phyloP scores from a whole-genome alignment of 2,113 vertebrate genomes.

The Stigmatopora nigra region DNA sequence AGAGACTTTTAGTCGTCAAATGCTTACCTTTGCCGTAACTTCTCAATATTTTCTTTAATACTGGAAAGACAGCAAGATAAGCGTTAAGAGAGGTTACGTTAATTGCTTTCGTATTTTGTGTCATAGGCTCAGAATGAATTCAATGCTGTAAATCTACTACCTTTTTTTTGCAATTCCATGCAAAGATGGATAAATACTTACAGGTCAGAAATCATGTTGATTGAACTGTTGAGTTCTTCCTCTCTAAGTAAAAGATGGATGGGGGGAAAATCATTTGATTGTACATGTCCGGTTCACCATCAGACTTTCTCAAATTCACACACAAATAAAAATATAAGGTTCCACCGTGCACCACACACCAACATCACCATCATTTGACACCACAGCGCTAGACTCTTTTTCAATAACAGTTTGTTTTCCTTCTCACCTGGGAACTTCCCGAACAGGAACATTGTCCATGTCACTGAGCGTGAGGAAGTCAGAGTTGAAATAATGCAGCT shows the following conservation, averaged over 20 bases:
- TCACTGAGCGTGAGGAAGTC: conserved; percentile 72
- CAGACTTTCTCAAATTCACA: too few species aligned
- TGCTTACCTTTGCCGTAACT: conserved; percentile 65
- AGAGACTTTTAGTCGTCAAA: neutral
- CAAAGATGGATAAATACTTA: conserved; percentile 46
- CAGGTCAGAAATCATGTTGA: conserved; percentile 60
- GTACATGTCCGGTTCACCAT: neutral
- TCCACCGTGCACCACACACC: too few species aligned
- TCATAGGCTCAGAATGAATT: too few species aligned
- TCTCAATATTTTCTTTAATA: conserved; percentile 69
- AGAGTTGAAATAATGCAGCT: conserved; percentile 71
- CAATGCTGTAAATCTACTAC: too few species aligned
- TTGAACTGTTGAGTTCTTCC: conserved; percentile 57
- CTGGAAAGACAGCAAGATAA: conserved; percentile 42
- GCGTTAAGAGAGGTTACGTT: neutral
- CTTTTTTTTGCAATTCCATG: neutral
- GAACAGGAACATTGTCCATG: conserved; percentile 57
- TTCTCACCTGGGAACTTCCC: conserved; percentile 53
- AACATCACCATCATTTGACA: too few species aligned
- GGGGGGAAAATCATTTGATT: neutral
- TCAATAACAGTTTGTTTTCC: neutral
- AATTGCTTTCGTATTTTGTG: neutral
- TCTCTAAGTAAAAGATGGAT: conserved; percentile 50
- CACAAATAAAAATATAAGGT: neutral
- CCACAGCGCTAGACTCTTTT: neutral